These are phyloP conservation scores for Hipposideros armiger DNA, from an alignment of 2,113 vertebrate genomes.

Conservation along the genomic window DNA sequence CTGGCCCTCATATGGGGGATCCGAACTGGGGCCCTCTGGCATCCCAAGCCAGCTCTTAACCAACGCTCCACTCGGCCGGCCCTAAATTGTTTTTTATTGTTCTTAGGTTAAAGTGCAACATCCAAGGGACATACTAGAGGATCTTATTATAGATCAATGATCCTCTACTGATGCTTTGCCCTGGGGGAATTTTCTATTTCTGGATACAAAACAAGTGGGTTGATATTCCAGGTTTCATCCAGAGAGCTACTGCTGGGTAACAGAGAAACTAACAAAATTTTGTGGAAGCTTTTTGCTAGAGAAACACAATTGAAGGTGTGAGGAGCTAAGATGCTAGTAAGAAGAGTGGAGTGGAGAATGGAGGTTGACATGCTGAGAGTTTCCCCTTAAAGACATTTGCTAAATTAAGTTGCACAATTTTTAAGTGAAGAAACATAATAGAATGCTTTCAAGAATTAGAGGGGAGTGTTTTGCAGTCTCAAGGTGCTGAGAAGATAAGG, in stretches of 20 bases:
- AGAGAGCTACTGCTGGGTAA: background rate
- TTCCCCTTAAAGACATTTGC: background rate
- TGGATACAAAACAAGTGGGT: background rate
- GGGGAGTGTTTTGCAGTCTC: background rate
- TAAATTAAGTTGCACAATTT: background rate
- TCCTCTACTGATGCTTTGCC: background rate
- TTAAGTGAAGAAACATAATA: background rate
- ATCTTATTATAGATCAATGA: background rate
- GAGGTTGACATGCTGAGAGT: background rate
- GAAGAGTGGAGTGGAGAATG: background rate
- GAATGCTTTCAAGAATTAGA: background rate
- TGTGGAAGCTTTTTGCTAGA: background rate
- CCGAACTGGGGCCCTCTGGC: too few relatives aligned
- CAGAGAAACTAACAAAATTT: background rate
- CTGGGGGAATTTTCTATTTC: background rate
- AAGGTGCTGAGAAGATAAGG: background rate
- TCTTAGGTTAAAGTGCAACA: background rate
- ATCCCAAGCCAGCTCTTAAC: too few relatives aligned
- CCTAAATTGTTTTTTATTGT: background rate
- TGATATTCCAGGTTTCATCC: background rate
- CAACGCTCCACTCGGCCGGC: too few relatives aligned
- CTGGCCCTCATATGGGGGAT: too few relatives aligned
- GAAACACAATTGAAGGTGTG: background rate
- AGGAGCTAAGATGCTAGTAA: background rate
- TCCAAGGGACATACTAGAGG: background rate